Conservation (phyloP, 2,797 vertebrate genomes). For the Delichon dasypus region DNA sequence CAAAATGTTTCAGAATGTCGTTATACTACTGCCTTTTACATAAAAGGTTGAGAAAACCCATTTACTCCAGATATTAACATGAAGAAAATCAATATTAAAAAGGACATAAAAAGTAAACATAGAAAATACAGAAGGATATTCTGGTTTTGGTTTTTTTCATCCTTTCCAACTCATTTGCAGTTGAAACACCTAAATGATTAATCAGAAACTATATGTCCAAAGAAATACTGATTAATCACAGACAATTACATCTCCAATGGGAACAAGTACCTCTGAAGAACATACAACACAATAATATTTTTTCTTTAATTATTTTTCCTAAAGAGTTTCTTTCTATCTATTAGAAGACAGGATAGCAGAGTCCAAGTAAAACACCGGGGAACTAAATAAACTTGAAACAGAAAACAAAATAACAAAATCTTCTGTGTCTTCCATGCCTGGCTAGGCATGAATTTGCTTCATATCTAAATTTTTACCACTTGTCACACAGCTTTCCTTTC, state of each 20-base stretch:
- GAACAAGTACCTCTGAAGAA: not conserved
- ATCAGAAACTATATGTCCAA: not conserved
- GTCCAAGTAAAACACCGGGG: not conserved
- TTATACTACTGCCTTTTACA: not conserved
- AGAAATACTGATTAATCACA: not conserved
- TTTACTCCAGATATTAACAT: not conserved
- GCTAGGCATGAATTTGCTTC: not conserved
- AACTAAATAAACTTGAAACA: not conserved
- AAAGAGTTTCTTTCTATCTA: not conserved
- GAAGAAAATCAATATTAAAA: not conserved
- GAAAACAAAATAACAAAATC: not conserved
- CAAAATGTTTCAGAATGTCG: not conserved
- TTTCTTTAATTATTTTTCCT: not conserved
- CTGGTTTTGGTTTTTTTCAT: not conserved
- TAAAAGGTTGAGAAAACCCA: not conserved
- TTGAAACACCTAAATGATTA: not conserved
- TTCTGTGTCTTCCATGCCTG: not conserved
- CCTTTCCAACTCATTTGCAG: not conserved
- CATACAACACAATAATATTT: not conserved
- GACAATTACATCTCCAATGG: not conserved
- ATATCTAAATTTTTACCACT: not conserved
- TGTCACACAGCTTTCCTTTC: constrained; percentile 30
- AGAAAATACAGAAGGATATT: not conserved
- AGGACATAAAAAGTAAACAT: not conserved
- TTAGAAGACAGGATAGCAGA: not conserved